Conservation (phyloP, 2,888 invertebrate species). For the Boloria euphrosyne region DNA sequence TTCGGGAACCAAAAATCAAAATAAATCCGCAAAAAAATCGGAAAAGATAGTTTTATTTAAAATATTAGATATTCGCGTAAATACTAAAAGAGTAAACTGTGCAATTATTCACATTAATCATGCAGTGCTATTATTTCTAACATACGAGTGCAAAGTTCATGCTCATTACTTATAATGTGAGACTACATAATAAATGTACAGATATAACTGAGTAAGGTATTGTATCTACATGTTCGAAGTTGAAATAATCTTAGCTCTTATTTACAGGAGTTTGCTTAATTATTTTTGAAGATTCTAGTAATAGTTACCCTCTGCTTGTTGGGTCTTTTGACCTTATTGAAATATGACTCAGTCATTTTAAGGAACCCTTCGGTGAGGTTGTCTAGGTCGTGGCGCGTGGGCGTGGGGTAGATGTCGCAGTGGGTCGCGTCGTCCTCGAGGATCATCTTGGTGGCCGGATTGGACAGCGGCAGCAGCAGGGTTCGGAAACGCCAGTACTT, state of each 20-base stretch:
- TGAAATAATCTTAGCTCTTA: neutral
- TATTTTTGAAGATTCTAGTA: neutral
- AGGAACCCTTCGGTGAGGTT: constrained; percentile 88
- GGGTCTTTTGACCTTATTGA: constrained; percentile 94
- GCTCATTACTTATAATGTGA: constrained; percentile 40
- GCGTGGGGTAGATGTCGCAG: constrained; percentile 92
- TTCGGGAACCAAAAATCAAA: too few species aligned
- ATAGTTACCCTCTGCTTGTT: constrained; percentile 90
- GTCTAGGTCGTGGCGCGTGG: constrained; percentile 83
- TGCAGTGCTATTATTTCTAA: constrained; percentile 66
- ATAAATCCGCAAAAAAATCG: too few species aligned
- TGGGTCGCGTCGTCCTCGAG: constrained; percentile 86
- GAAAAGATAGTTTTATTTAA: too few species aligned
- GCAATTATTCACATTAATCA: constrained; percentile 43
- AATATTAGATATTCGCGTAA: too few species aligned
- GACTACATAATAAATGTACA: constrained; percentile 15
- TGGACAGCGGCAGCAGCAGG: constrained; percentile 91
- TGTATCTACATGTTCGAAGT: constrained; percentile 16
- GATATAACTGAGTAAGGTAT: constrained; percentile 4
- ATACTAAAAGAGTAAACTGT: constrained; percentile 7
- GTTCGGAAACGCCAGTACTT: constrained; percentile 97
- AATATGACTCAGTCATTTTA: constrained; percentile 91
- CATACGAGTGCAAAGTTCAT: constrained; percentile 52
- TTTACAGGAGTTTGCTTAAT: neutral
- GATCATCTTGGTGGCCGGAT: constrained; percentile 89